Conservation (phyloP, 2,888 invertebrate species). For the Pollenia griseotomentosa region DNA sequence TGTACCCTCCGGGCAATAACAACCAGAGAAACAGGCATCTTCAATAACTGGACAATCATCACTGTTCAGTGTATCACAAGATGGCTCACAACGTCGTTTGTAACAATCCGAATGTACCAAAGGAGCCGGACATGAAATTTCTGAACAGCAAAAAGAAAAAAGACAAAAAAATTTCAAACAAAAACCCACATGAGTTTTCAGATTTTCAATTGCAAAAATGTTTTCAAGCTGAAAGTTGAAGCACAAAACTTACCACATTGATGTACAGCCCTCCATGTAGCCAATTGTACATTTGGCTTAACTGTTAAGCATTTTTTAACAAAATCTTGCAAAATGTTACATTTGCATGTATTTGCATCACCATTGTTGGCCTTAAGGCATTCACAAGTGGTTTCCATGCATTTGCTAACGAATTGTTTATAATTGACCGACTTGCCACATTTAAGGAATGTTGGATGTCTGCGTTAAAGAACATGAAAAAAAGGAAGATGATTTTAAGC, state of each 20-base stretch:
- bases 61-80: slow-evolving; percentile 88
- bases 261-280: slow-evolving; percentile 89
- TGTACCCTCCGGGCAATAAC: slow-evolving; percentile 92
- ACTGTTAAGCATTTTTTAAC: slow-evolving; percentile 90
- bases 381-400: slow-evolving; percentile 90
- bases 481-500: slow-evolving; percentile 16
- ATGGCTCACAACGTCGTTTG: slow-evolving; percentile 90
- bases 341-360: slow-evolving; percentile 87
- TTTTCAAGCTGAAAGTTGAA: slow-evolving; percentile 12
- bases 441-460: slow-evolving; percentile 87
- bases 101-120: slow-evolving; percentile 93
- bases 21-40: slow-evolving; percentile 91
- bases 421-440: slow-evolving; percentile 88
- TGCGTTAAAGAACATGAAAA: slow-evolving; percentile 77
- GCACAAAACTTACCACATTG: slow-evolving; percentile 85
- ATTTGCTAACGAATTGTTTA: slow-evolving; percentile 89
- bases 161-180: slow-evolving; percentile 4
- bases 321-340: slow-evolving; percentile 88
- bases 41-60: slow-evolving; percentile 87
- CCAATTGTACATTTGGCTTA: slow-evolving; percentile 87
- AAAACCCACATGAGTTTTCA: slow-evolving; percentile 9
- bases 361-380: slow-evolving; percentile 87
- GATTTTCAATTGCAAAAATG: slow-evolving; percentile 9
- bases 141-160: slow-evolving; percentile 81
- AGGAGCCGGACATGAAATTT: slow-evolving; percentile 89